Evolutionary conservation across 2,797 vertebrate genomes (phyloP).

Genomic region (Mus spretus): DNA sequence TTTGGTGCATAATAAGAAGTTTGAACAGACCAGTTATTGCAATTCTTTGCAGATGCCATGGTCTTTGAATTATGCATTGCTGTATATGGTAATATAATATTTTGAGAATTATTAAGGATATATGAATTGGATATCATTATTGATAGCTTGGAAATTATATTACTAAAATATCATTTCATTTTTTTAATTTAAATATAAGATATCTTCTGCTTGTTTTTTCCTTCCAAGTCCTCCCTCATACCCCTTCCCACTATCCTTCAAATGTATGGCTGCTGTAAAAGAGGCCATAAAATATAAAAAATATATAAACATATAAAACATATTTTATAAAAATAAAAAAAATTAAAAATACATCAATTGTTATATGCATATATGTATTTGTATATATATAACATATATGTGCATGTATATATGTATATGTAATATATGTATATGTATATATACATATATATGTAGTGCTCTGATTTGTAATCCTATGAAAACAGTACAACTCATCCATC

Average conservation of each 20-base stretch:
- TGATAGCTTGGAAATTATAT: background rate
- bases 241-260: background rate
- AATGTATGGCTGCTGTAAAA: background rate
- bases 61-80: constrained; percentile 17
- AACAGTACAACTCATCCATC: background rate
- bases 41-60: background rate
- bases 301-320: too few relatives aligned
- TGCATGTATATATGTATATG: too few relatives aligned
- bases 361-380: background rate
- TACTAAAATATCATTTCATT: background rate
- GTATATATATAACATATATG: too few relatives aligned
- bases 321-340: too few relatives aligned
- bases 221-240: too few relatives aligned
- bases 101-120: constrained; percentile 7
- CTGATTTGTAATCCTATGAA: background rate
- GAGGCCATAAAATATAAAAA: too few relatives aligned
- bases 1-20: background rate
- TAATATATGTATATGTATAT: too few relatives aligned
- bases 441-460: background rate
- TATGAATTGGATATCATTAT: background rate
- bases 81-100: background rate
- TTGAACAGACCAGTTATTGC: background rate
- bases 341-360: background rate
- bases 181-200: background rate
- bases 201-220: background rate